Conservation (phyloP, 2,797 vertebrate genomes). For the Botia kubotai region DNA sequence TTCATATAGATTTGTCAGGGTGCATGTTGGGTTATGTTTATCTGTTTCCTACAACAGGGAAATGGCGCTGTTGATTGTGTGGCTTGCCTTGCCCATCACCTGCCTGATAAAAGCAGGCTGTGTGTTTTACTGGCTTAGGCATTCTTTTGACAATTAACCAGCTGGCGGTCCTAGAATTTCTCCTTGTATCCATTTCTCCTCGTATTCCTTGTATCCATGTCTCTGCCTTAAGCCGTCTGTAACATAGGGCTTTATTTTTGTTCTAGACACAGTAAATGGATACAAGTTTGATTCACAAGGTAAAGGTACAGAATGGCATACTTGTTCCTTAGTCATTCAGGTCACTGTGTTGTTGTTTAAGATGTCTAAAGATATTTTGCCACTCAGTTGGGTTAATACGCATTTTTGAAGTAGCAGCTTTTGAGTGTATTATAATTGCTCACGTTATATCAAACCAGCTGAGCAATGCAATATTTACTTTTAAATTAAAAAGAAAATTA, state of each 20-base stretch:
- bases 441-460: too few relatives aligned
- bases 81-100: background rate
- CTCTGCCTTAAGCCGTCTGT: background rate
- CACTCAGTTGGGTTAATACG: too few relatives aligned
- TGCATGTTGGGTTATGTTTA: constrained; percentile 21
- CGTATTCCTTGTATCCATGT: too few relatives aligned
- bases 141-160: constrained; percentile 26
- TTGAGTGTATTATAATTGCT: too few relatives aligned
- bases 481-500: too few relatives aligned
- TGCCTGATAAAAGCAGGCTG: background rate
- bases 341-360: background rate
- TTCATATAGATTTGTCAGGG: constrained; percentile 27
- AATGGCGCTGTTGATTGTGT: background rate
- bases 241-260: background rate
- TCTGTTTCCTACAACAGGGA: constrained; percentile 8
- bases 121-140: constrained; percentile 18
- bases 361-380: too few relatives aligned
- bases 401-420: too few relatives aligned
- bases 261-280: background rate
- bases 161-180: constrained; percentile 4
- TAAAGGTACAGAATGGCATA: background rate
- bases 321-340: background rate
- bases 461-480: too few relatives aligned
- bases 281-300: background rate
- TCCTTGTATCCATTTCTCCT: too few relatives aligned